Percentiles rank a stretch among this genome's conserved stretches.
These are phyloP conservation scores for Anabas testudineus DNA, from an alignment of 2,797 vertebrate genomes.

Conservation along the genomic window DNA sequence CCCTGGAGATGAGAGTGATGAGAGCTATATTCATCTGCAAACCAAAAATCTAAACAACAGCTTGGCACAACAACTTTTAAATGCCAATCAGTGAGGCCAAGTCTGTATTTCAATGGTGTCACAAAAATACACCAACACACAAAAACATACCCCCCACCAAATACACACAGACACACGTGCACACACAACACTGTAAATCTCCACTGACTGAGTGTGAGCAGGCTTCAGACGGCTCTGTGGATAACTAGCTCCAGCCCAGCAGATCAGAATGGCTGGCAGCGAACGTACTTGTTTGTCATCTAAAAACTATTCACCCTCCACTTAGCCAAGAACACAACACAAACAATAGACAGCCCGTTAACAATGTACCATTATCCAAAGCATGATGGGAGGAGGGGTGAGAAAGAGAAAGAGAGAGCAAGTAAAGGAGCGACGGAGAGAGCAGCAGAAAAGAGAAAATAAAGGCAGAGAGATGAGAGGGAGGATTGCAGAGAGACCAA, in stretches of 20 bases:
- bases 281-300: conserved; percentile 85
- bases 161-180: background rate
- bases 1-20: conserved; percentile 37
- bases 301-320: conserved; percentile 84
- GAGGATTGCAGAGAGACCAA: conserved; percentile 73
- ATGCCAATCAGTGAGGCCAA: conserved; percentile 48
- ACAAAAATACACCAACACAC: conserved; percentile 37
- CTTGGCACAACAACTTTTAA: conserved; percentile 49
- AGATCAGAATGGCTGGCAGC: conserved; percentile 80
- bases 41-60: conserved; percentile 39
- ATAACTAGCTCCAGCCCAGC: conserved; percentile 74
- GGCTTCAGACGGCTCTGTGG: conserved; percentile 56
- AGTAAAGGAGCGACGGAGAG: conserved; percentile 45
- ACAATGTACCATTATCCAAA: conserved; percentile 84
- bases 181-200: conserved; percentile 59
- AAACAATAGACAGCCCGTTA: conserved; percentile 83
- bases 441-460: conserved; percentile 52
- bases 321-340: conserved; percentile 86
- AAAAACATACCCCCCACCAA: conserved; percentile 1
- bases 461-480: conserved; percentile 71
- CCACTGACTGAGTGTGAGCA: conserved; percentile 54
- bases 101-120: conserved; percentile 57
- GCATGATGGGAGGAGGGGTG: conserved; percentile 65
- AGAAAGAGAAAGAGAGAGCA: conserved; percentile 37
- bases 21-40: conserved; percentile 37